Evolutionary conservation across 2,888 invertebrate genomes (phyloP).

Genomic region (Tenthredo scrophulariae): DNA sequence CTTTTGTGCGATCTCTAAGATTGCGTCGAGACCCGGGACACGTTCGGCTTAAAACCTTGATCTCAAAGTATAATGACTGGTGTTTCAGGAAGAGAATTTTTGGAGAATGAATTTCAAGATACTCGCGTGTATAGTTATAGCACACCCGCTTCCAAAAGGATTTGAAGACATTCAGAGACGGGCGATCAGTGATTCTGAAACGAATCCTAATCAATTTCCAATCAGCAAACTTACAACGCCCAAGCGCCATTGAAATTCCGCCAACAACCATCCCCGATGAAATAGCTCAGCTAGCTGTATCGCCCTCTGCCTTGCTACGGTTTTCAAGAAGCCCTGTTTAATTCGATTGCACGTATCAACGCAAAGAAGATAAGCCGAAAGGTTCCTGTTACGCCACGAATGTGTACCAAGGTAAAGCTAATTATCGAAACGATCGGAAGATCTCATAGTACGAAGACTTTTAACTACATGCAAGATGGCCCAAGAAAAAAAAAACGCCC

Average conservation of each 20-base stretch:
- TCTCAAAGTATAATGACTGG: conserved; percentile 27
- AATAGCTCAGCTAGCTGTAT: background rate
- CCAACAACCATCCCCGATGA: background rate
- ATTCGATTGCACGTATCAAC: conserved; percentile 33
- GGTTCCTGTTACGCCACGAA: background rate
- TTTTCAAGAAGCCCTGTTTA: conserved; percentile 29
- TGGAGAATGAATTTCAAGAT: background rate
- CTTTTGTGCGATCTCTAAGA: background rate
- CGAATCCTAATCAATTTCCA: conserved; percentile 18
- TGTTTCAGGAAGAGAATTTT: conserved; percentile 36
- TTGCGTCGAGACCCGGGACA: background rate
- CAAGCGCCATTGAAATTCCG: background rate
- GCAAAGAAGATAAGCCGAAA: background rate
- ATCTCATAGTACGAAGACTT: conserved; percentile 22
- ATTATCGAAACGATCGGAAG: background rate
- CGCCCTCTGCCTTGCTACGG: conserved; percentile 15
- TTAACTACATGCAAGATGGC: background rate
- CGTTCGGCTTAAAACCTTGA: conserved; percentile 1
- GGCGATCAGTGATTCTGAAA: conserved; percentile 25
- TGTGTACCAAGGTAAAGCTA: conserved; percentile 2
- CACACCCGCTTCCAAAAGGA: background rate
- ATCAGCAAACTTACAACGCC: conserved; percentile 14
- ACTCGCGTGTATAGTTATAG: background rate
- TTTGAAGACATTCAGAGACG: conserved; percentile 13
- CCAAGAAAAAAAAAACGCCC: background rate